Evolutionary conservation across 2,888 invertebrate species (phyloP).

Genomic region (Theristus sp.): DNA sequence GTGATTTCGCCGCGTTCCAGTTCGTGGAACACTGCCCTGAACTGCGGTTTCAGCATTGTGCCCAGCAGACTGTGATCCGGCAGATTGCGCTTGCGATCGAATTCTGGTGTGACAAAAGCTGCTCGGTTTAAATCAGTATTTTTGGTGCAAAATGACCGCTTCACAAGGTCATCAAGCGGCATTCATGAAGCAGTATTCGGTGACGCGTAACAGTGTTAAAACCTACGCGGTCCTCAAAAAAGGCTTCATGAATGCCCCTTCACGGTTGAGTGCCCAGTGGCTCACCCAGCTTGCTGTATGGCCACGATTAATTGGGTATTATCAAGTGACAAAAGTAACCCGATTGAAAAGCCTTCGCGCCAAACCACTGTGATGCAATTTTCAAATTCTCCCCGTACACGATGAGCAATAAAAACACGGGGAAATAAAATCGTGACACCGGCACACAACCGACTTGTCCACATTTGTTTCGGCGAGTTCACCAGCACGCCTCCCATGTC

Average conservation of each 20-base stretch:
- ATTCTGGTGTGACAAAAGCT: too few species aligned
- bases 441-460: conserved; percentile 18
- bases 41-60: conserved; percentile 18
- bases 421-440: too few species aligned
- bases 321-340: not conserved
- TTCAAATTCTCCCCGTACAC: too few species aligned
- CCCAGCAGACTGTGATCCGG: conserved; percentile 23
- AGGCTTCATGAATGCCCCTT: too few species aligned
- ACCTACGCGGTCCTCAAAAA: too few species aligned
- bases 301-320: not conserved
- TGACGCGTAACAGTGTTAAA: too few species aligned
- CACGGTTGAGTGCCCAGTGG: too few species aligned
- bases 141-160: not conserved
- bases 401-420: not conserved
- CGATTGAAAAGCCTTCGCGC: not conserved
- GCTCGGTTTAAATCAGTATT: not conserved
- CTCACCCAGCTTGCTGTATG: not conserved
- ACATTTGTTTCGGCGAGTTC: conserved; percentile 28
- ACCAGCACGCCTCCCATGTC: conserved; percentile 37
- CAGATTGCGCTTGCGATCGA: conserved; percentile 23
- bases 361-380: too few species aligned
- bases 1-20: conserved; percentile 31
- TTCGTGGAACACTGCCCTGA: conserved; percentile 12
- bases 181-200: not conserved
- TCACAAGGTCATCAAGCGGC: not conserved